These are phyloP conservation scores for Phaonia tiefii DNA, from an alignment of 2,888 invertebrate species.

Conservation along the genomic window DNA sequence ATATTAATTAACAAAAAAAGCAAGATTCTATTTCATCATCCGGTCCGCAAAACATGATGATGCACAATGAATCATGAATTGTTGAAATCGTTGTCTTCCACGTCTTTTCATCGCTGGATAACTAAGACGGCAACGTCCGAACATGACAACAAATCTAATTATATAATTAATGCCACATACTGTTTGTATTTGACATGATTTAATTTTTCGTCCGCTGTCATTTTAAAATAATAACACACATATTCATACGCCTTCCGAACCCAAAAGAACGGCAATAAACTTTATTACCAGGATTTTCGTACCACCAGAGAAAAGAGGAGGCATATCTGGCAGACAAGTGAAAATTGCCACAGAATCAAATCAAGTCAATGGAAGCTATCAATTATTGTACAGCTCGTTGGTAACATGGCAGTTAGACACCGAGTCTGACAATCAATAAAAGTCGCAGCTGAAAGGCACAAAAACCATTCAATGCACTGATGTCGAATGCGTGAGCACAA, in stretches of 20 bases:
- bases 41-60: slow-evolving; percentile 18
- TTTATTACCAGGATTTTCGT: slow-evolving; percentile 14
- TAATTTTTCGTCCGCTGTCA: slow-evolving; percentile 25
- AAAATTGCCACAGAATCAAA: slow-evolving; percentile 60
- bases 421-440: slow-evolving; percentile 45
- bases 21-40: slow-evolving; percentile 9
- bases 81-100: slow-evolving; percentile 19
- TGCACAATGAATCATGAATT: slow-evolving; percentile 35
- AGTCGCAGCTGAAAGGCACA: background rate
- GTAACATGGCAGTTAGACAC: slow-evolving; percentile 46
- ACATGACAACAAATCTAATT: slow-evolving; percentile 55
- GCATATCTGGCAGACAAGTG: slow-evolving; percentile 56
- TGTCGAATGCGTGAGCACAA: background rate
- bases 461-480: background rate
- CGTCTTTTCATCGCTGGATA: background rate
- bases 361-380: slow-evolving; percentile 49
- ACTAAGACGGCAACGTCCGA: background rate
- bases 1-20: too few species aligned
- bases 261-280: slow-evolving; percentile 38
- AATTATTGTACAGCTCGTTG: slow-evolving; percentile 34
- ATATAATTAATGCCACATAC: slow-evolving; percentile 55
- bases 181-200: slow-evolving; percentile 37
- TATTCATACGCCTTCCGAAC: background rate
- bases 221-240: slow-evolving; percentile 37
- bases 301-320: slow-evolving; percentile 19